Conservation (phyloP, 1,140 invertebrate species). For the Acyrthosiphon pisum region DNA sequence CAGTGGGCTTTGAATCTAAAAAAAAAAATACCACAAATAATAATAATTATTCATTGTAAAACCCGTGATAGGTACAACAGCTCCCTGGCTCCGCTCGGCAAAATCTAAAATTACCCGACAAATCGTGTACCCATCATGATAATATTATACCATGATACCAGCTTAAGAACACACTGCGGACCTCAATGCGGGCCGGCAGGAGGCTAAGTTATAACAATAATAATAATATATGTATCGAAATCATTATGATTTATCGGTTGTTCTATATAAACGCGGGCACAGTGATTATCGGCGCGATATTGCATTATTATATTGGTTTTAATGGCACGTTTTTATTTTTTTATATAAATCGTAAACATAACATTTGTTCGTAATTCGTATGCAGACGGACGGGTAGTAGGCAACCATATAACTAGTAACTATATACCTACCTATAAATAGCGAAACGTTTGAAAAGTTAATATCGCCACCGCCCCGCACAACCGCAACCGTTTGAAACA, state of each 20-base stretch:
- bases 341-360: background rate
- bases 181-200: background rate
- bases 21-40: background rate
- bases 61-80: background rate
- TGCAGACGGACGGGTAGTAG: background rate
- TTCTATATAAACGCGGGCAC: background rate
- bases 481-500: background rate
- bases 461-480: background rate
- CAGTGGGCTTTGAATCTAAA: background rate
- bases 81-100: background rate
- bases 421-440: background rate
- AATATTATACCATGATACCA: no score
- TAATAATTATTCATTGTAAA: no score
- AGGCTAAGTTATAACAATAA: background rate
- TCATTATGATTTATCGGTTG: constrained; percentile 1
- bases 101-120: background rate
- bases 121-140: background rate
- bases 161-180: background rate
- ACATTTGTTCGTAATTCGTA: background rate
- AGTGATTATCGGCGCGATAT: constrained; percentile 4
- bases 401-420: background rate
- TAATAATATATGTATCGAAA: background rate
- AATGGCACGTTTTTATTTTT: background rate
- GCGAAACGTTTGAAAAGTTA: constrained; percentile 10
- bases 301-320: background rate